These are phyloP conservation scores for Bombus vancouverensis DNA, from an alignment of 1,140 invertebrate species.

Conservation along the genomic window DNA sequence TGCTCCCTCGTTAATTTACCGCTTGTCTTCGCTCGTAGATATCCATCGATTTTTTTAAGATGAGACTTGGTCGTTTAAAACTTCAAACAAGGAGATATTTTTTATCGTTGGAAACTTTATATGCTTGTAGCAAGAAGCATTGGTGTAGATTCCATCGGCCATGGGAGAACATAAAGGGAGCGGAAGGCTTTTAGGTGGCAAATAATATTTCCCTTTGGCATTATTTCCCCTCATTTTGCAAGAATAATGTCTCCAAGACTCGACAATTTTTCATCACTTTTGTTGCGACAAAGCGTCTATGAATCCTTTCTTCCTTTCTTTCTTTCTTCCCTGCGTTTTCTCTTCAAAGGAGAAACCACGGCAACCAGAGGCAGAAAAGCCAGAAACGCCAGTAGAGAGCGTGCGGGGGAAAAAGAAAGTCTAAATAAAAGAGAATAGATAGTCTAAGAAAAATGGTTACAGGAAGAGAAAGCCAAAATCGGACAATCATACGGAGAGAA, in stretches of 20 bases:
- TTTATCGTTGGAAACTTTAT: background rate
- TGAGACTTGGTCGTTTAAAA: background rate
- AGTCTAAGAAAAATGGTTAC: background rate
- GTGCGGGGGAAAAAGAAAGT: background rate
- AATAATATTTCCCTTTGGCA: constrained; percentile 12
- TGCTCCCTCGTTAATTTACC: background rate
- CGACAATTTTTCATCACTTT: constrained; percentile 1
- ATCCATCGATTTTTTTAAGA: no score
- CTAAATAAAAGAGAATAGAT: background rate
- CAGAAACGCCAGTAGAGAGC: background rate
- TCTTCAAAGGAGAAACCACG: background rate
- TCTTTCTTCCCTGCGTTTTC: background rate
- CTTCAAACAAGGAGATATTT: background rate
- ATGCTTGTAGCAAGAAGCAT: background rate
- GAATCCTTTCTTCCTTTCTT: background rate
- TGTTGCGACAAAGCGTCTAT: background rate
- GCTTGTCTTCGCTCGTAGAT: no score
- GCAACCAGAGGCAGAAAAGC: no score
- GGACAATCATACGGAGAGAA: background rate
- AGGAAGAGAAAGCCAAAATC: background rate
- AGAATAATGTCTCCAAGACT: background rate
- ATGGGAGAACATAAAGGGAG: background rate
- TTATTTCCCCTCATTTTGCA: background rate
- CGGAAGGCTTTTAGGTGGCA: background rate
- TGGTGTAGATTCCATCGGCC: background rate